Evolutionary conservation across 1,140 invertebrate species (phyloP).

Genomic region (Lethrus apterus): DNA sequence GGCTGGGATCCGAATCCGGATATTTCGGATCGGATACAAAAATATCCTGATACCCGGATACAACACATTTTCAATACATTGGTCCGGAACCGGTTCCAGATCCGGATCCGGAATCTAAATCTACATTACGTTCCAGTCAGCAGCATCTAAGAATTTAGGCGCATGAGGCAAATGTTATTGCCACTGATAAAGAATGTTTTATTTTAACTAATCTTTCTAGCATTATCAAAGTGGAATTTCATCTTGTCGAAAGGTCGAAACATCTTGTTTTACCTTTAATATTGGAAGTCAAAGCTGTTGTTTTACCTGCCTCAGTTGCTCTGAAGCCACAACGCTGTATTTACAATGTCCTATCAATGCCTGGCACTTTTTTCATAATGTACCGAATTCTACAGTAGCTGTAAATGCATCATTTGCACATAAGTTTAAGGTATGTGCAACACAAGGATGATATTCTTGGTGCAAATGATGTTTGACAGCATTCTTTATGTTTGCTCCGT

Average conservation of each 20-base stretch:
- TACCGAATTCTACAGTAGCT: not conserved
- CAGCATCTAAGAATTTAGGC: conserved; percentile 18
- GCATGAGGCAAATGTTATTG: conserved; percentile 8
- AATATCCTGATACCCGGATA: too few relatives aligned
- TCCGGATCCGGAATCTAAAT: too few relatives aligned
- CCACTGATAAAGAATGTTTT: conserved; percentile 22
- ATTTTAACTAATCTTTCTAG: conserved; percentile 27
- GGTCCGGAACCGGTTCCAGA: too few relatives aligned
- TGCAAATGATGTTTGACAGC: conserved; percentile 7
- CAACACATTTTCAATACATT: too few relatives aligned
- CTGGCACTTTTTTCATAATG: conserved; percentile 7
- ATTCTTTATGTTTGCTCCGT: conserved; percentile 13
- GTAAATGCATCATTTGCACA: conserved; percentile 11
- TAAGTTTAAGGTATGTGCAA: conserved; percentile 16
- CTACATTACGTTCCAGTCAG: too few relatives aligned
- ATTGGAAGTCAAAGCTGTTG: conserved; percentile 23
- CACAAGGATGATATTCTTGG: conserved; percentile 15
- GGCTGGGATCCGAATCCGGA: too few relatives aligned
- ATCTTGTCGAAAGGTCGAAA: conserved; percentile 29
- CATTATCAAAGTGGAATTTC: conserved; percentile 36
- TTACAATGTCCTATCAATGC: conserved; percentile 11
- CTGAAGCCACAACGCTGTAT: conserved; percentile 2
- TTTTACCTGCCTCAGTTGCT: conserved; percentile 7
- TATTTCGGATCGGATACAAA: too few relatives aligned
- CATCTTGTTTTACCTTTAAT: conserved; percentile 33